Evolutionary conservation across 2,888 invertebrate genomes (phyloP).

Genomic region (Erynnis tages): DNA sequence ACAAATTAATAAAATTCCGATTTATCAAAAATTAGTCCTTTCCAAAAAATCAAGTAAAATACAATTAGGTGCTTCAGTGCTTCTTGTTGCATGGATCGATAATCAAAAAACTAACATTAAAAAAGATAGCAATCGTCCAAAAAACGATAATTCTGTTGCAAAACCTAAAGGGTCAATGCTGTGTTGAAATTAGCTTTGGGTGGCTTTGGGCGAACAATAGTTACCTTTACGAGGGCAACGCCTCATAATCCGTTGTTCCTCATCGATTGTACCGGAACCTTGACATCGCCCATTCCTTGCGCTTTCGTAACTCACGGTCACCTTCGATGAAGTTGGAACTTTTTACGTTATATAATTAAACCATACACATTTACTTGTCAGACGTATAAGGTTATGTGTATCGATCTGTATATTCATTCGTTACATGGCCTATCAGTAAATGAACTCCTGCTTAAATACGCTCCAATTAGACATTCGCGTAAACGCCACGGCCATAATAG

Average conservation of each 20-base stretch:
- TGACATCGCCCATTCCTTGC: constrained; percentile 58
- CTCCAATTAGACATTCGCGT: constrained; percentile 19
- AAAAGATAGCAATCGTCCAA: too few species aligned
- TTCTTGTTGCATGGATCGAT: too few species aligned
- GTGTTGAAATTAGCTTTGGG: background rate
- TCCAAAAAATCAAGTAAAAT: too few species aligned
- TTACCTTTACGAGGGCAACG: background rate
- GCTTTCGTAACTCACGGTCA: constrained; percentile 65
- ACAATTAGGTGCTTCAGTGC: too few species aligned
- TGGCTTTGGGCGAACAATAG: constrained; percentile 17
- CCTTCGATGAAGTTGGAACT: constrained; percentile 43
- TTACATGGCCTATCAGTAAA: constrained; percentile 17
- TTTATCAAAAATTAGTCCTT: too few species aligned
- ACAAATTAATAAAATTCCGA: too few species aligned
- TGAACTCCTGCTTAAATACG: constrained; percentile 20
- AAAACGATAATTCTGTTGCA: too few species aligned
- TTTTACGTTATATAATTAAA: constrained; percentile 36
- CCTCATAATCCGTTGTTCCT: constrained; percentile 32
- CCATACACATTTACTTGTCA: constrained; percentile 13
- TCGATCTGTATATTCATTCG: constrained; percentile 17
- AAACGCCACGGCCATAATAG: constrained; percentile 5
- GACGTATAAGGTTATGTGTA: constrained; percentile 22
- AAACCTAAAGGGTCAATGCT: background rate
- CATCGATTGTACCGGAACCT: constrained; percentile 42
- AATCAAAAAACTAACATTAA: too few species aligned